Evolutionary conservation across 2,888 invertebrate genomes (phyloP), one percentile per base, ranked within the genome.

Genomic region (Cryptus viduatorius): DNA sequence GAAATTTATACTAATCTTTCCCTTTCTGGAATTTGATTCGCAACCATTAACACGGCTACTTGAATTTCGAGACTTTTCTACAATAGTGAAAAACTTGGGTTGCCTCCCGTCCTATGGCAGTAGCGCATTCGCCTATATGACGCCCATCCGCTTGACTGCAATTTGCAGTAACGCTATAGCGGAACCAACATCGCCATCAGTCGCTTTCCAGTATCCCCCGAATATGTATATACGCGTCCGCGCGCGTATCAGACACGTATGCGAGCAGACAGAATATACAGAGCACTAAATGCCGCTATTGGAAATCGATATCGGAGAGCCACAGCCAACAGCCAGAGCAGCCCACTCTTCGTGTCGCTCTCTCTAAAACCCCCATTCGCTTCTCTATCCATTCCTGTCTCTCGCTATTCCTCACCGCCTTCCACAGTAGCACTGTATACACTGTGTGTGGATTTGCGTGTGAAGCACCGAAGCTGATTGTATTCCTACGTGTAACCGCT

Each of bases 291-390:
- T 92, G 92, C 91, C 89, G 88, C 90, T 92, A 92, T 93, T 91
- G 93, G 91, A 92, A 93, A 92, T 93, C 93, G 92, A 93, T 93
- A 91, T 92, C 89, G 89, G 89, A 89, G 91, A 92, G 91, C 91
- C 90, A 89, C 91, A 90, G 90, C 89, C 89, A 89, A 88, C 90
- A 89, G 89, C 85, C 68, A 64, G 67, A 72, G 82, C 79, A 79
- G 79, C 65, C 90, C 88, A 90, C 91, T 91, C 91, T 92, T 90
- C 88, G 83, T 37, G 37, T 86, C 86, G 78, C 69, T 81, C 84
- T 75, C 69, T 73, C 82, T 78, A 77, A 61, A 84, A 72, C 83
- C 71, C 86, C 37, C 42, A 59, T 53, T 73, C 78, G 73, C 76
- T 72, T 79, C 65, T 75, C 87, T 76, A 59, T 82, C 79, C 83